These are phyloP conservation scores for Bathybates hornii DNA, from an alignment of 2,113 vertebrate genomes.

Conservation along the genomic window DNA sequence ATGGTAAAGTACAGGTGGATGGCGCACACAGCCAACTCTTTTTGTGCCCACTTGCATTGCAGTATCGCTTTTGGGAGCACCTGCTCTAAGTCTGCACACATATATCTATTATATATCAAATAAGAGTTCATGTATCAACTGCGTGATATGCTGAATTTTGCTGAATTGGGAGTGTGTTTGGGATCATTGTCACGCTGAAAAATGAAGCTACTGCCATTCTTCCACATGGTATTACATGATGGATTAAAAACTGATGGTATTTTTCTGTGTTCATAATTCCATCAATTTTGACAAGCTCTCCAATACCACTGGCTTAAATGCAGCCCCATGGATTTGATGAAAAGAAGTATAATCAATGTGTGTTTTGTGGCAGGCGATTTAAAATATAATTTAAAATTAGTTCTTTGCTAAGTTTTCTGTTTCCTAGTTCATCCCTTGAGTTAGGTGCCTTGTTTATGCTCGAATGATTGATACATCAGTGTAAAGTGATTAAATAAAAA, in stretches of 20 bases:
- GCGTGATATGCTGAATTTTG: not conserved
- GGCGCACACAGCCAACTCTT: constrained; percentile 49
- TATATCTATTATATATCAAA: not conserved
- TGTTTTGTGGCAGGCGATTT: not conserved
- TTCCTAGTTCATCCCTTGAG: not conserved
- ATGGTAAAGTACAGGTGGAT: constrained; percentile 54
- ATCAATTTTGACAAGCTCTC: not conserved
- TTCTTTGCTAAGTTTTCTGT: not conserved
- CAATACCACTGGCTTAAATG: not conserved
- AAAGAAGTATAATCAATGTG: not conserved
- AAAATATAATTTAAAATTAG: not conserved
- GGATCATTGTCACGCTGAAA: not conserved
- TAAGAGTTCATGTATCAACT: constrained; percentile 14
- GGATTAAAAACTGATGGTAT: not conserved
- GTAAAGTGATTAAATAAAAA: not conserved
- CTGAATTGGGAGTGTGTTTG: not conserved
- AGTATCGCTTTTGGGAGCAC: constrained; percentile 30
- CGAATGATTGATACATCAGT: not conserved
- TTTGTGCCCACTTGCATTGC: constrained; percentile 47
- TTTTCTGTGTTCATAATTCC: not conserved
- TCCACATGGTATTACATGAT: not conserved
- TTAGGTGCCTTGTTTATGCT: not conserved
- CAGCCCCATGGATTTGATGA: not conserved
- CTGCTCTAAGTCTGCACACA: constrained; percentile 39
- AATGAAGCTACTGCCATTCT: not conserved